Conservation (phyloP, 2,797 vertebrate genomes). For the Bryconaethiops microstoma region DNA sequence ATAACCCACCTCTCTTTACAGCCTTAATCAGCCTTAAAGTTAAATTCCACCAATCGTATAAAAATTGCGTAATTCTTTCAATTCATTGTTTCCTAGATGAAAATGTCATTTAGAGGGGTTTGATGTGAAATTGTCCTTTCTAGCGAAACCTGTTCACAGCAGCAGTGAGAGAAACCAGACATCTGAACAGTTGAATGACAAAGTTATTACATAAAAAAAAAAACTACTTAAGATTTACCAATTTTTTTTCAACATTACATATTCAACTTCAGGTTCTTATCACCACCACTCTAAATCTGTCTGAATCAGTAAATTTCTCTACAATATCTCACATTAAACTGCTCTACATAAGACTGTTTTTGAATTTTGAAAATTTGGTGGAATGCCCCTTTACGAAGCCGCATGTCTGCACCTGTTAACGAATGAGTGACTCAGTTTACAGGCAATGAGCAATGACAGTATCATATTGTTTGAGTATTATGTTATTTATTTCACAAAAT, state of each 20-base stretch:
- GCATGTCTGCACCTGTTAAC: not conserved
- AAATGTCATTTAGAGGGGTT: not conserved
- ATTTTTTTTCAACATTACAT: too few relatives aligned
- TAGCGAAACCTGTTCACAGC: not conserved
- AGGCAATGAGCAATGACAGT: not conserved
- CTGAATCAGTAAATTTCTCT: too few relatives aligned
- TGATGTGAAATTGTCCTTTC: not conserved
- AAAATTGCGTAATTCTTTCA: not conserved
- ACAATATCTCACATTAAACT: not conserved
- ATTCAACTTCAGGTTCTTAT: too few relatives aligned
- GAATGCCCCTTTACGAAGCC: not conserved
- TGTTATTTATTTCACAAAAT: not conserved
- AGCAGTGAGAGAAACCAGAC: too few relatives aligned
- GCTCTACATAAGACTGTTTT: not conserved
- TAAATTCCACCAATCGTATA: not conserved
- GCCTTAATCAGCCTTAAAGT: not conserved
- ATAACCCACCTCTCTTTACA: not conserved
- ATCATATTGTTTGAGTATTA: not conserved
- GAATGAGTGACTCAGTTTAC: not conserved
- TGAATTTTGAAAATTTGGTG: not conserved
- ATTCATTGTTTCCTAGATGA: not conserved
- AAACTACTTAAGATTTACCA: too few relatives aligned
- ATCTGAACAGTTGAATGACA: too few relatives aligned
- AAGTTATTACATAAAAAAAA: too few relatives aligned
- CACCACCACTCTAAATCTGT: too few relatives aligned